These are phyloP conservation scores for Lemur catta DNA, from an alignment of 2,797 vertebrate species.

Conservation along the genomic window DNA sequence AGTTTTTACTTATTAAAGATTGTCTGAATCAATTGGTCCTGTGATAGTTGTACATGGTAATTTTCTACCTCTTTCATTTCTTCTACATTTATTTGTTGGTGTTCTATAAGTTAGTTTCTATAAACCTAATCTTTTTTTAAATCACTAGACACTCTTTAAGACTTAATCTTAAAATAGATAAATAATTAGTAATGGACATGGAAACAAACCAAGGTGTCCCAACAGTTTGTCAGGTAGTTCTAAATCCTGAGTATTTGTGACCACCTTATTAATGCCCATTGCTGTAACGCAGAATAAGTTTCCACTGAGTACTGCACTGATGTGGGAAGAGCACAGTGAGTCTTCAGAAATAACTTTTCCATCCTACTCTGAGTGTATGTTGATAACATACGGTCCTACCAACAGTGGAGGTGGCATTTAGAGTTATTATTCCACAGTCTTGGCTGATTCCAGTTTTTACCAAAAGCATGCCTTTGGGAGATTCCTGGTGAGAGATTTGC, in stretches of 20 bases:
- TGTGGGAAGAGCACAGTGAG: background rate
- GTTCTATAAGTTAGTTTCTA: background rate
- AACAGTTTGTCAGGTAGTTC: background rate
- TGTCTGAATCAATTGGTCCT: background rate
- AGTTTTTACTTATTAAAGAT: conserved; percentile 5
- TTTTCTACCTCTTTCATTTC: background rate
- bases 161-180: background rate
- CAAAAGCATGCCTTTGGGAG: background rate
- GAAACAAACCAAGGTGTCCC: background rate
- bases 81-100: background rate
- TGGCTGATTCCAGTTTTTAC: background rate
- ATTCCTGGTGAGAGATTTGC: background rate
- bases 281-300: background rate
- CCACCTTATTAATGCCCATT: background rate
- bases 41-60: background rate
- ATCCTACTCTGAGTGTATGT: background rate
- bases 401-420: background rate
- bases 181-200: background rate
- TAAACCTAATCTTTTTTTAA: background rate
- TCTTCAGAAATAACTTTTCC: background rate
- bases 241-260: background rate
- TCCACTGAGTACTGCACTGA: background rate
- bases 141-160: too few species aligned
- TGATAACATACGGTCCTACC: background rate
- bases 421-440: background rate